Conservation (phyloP, 2,797 vertebrate species). For the Cryptoblepharus egeriae region DNA sequence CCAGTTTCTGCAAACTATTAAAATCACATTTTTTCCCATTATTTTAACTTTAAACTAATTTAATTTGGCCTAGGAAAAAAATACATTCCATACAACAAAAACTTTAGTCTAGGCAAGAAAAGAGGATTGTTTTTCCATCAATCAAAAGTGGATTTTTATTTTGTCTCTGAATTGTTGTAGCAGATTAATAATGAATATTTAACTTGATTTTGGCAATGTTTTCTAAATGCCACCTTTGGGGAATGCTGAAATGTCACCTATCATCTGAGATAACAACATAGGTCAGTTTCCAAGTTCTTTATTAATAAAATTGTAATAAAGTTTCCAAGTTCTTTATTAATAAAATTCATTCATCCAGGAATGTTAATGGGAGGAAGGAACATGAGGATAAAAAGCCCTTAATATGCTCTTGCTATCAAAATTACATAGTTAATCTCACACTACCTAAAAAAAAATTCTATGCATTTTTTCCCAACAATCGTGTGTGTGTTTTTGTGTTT, state of each 20-base stretch:
- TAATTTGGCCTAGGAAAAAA: constrained; percentile 64
- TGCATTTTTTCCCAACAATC: constrained; percentile 59
- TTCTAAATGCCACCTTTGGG: constrained; percentile 44
- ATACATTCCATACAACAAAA: constrained; percentile 61
- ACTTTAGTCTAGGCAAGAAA: constrained; percentile 52
- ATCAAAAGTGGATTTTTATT: constrained; percentile 57
- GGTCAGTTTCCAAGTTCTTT: constrained; percentile 30
- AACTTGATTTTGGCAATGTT: constrained; percentile 57
- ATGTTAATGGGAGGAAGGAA: constrained; percentile 36
- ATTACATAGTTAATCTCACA: constrained; percentile 48
- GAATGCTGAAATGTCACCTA: constrained; percentile 21
- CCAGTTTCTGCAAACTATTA: constrained; percentile 68
- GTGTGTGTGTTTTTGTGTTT: constrained; percentile 35
- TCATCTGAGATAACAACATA: constrained; percentile 26
- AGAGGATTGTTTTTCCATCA: constrained; percentile 64
- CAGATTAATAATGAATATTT: constrained; percentile 64
- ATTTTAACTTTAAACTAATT: constrained; percentile 68
- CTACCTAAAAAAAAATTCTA: constrained; percentile 55
- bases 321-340: constrained; percentile 41
- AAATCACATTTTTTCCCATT: constrained; percentile 70
- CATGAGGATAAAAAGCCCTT: constrained; percentile 40
- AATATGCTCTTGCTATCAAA: constrained; percentile 44
- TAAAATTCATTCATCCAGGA: constrained; percentile 64
- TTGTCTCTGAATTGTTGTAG: constrained; percentile 30
- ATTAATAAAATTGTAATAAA: constrained; percentile 62